Base-by-base conservation (phyloP, 2,888 invertebrate species). In the Chorisops tibialis region DNA sequence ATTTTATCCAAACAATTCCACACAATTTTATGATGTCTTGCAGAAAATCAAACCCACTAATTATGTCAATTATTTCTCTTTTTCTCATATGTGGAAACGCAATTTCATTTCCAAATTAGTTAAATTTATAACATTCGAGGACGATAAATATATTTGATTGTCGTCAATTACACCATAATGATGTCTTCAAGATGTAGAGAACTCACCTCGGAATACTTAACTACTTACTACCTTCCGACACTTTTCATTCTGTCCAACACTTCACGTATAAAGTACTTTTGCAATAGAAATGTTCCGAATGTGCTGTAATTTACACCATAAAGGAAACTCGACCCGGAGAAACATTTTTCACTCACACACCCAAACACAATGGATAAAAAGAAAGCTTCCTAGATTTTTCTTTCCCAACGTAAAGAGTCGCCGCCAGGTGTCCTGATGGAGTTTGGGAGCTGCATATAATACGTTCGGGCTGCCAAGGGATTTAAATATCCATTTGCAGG, bases 401-500 rank as follows among this genome's bases (percentile, higher is more conserved):
- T 14, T 12, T 45, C 19, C 9, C 24, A 22, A 16, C 12, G 14
- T 43, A 24, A 43, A 56, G 18, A 43, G 56, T 56, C 56, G 56
- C 56, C 24, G 19, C 56, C 56, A 45, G 43, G 21, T 56, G 56
- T 56, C n/a, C n/a, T n/a, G n/a, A 56, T 5, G 2, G 1, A 30
- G 30, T 30, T n/a, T 30, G 30, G 30, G n/a, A n/a, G 9, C 30
- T 30, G 30, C 9, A 35, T 45, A 30, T 9, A 54, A 35, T 56
- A 45, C 56, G 43, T 56, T 21, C 45, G 35, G 43, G 56, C 41
- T 56, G 38, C 39, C 56, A 18, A 56, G 43, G 56, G 56, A 56
- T 56, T 56, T 56, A 56, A 56, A 56, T 56, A 56, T 56, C 56
- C 56, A 56, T 56, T 56, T 56, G 56, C 56, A 56, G 52, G 52